A percentile compares a stretch with the other conserved stretches of the same genome.
Evolutionary conservation across 2,888 invertebrate genomes (phyloP).

Genomic region (Drosophila pullipes): DNA sequence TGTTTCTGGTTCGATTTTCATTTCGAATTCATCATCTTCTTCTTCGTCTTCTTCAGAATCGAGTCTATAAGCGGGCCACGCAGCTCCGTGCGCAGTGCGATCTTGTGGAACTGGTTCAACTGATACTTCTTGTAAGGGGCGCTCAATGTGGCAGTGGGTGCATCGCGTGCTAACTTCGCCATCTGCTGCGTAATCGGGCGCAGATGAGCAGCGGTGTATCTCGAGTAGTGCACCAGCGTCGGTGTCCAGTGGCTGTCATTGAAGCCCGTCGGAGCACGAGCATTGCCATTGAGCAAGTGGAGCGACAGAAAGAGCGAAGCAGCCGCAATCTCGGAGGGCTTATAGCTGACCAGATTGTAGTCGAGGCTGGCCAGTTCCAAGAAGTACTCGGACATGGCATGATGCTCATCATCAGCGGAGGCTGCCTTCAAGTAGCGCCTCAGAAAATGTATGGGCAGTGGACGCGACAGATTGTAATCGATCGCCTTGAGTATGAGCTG

Average conservation of each 20-base stretch:
- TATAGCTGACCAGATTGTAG: conserved; percentile 91
- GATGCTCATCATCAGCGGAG: conserved; percentile 88
- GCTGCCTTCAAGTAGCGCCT: conserved; percentile 90
- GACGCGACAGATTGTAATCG: conserved; percentile 93
- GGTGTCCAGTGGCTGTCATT: conserved; percentile 89
- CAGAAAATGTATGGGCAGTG: conserved; percentile 95
- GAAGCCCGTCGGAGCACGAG: conserved; percentile 68
- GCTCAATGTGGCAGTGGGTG: conserved; percentile 90
- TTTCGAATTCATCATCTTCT: too few species aligned
- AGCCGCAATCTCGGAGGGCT: conserved; percentile 92
- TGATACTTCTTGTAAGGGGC: conserved; percentile 90
- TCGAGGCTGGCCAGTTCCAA: conserved; percentile 94
- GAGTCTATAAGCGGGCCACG: too few species aligned
- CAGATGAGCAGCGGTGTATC: conserved; percentile 90
- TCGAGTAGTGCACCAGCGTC: conserved; percentile 91
- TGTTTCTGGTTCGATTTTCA: too few species aligned
- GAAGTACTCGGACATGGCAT: conserved; percentile 95
- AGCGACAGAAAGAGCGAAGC: conserved; percentile 83
- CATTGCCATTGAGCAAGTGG: conserved; percentile 80
- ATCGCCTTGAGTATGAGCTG: conserved; percentile 90
- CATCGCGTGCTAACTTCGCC: conserved; percentile 89
- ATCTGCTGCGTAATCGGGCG: conserved; percentile 89
- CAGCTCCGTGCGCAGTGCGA: too few species aligned
- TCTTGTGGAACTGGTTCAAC: conserved; percentile 51
- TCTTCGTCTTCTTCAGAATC: too few species aligned